These are phyloP conservation scores for Carassius auratus DNA, from an alignment of 2,113 vertebrate genomes.

Conservation along the genomic window DNA sequence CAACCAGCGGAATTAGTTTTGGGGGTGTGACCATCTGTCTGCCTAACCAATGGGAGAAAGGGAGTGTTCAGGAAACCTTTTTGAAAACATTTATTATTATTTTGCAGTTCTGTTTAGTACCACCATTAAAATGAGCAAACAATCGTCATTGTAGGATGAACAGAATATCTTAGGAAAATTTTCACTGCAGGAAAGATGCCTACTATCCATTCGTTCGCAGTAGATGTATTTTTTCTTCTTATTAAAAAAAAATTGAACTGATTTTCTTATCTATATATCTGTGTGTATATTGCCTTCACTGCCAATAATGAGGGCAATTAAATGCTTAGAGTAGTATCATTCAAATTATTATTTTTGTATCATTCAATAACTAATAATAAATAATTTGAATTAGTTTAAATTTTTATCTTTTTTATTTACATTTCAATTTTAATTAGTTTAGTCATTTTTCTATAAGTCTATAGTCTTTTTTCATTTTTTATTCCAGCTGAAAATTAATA, in stretches of 20 bases:
- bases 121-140: not conserved
- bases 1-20: not conserved
- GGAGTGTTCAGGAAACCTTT: not conserved
- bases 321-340: not conserved
- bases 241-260: not conserved
- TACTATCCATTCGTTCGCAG: not conserved
- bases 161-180: not conserved
- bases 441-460: not conserved
- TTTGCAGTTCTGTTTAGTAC: not conserved
- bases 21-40: not conserved
- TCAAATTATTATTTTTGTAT: not conserved
- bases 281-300: not conserved
- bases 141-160: not conserved
- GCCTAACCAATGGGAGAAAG: not conserved
- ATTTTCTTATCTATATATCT: not conserved
- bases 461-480: not conserved
- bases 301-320: not conserved
- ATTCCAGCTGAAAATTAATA: not conserved
- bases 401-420: not conserved
- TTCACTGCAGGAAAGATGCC: not conserved
- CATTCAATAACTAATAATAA: not conserved
- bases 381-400: no score
- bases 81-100: not conserved
- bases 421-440: not conserved
- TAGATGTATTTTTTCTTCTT: not conserved